These are phyloP conservation scores for Pachypanchax playfairii DNA, from an alignment of 2,113 vertebrate genomes.

Conservation along the genomic window DNA sequence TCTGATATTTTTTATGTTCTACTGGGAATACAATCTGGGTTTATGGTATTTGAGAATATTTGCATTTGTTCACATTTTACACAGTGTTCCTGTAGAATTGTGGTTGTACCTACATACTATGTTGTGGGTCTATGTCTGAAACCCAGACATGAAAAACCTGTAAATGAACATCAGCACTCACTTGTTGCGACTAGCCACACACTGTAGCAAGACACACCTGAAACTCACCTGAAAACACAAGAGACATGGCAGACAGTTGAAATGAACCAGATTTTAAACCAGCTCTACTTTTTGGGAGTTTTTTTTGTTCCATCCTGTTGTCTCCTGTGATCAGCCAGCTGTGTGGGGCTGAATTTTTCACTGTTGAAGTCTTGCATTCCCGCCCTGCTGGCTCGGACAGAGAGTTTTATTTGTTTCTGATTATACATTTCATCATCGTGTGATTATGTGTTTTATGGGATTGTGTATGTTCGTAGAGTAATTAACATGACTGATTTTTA, in stretches of 20 bases:
- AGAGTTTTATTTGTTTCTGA: not conserved
- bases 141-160: too few relatives aligned
- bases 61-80: too few relatives aligned
- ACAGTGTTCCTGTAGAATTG: too few relatives aligned
- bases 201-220: slow-evolving; percentile 11
- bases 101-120: too few relatives aligned
- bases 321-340: not conserved
- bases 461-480: slow-evolving; percentile 18
- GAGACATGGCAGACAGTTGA: too few relatives aligned
- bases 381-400: slow-evolving; percentile 48
- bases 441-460: slow-evolving; percentile 22
- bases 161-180: too few relatives aligned
- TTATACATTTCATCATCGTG: slow-evolving; percentile 22
- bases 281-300: not conserved
- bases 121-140: too few relatives aligned
- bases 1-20: too few relatives aligned
- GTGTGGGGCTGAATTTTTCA: slow-evolving; percentile 23
- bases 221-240: not conserved
- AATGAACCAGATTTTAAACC: too few relatives aligned
- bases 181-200: slow-evolving; percentile 41
- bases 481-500: not conserved
- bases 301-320: not conserved
- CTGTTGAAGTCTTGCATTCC: slow-evolving; percentile 46
- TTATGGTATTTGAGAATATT: too few relatives aligned
- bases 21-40: too few relatives aligned